These are phyloP conservation scores for Rhyacophila brunnea DNA, from an alignment of 1,140 invertebrate species.

Conservation along the genomic window DNA sequence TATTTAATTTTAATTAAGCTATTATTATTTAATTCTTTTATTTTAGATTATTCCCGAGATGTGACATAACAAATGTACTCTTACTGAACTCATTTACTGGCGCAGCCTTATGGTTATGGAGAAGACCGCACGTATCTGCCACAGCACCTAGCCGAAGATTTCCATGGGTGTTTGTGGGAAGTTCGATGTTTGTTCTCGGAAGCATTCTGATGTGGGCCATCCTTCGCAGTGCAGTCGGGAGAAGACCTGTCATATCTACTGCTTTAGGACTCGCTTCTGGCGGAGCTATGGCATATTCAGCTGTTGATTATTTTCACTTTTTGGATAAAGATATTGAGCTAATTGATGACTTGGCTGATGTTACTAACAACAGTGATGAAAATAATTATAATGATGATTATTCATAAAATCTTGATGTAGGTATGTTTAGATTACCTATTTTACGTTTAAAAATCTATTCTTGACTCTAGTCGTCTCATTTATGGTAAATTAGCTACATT, in stretches of 20 bases:
- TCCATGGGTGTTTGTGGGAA: constrained; percentile 52
- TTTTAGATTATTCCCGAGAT: constrained; percentile 48
- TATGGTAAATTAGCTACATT: too few relatives aligned
- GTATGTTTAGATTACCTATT: too few relatives aligned
- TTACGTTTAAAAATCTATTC: too few relatives aligned
- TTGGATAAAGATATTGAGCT: constrained; percentile 48
- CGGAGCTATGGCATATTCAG: constrained; percentile 50
- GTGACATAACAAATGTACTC: constrained; percentile 50
- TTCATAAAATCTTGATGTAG: constrained; percentile 39
- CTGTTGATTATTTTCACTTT: constrained; percentile 53
- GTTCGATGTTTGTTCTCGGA: constrained; percentile 49
- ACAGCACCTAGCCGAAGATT: constrained; percentile 48
- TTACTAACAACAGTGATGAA: constrained; percentile 49
- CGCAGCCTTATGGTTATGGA: constrained; percentile 51
- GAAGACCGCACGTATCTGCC: constrained; percentile 50
- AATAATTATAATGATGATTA: constrained; percentile 54
- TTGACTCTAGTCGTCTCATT: too few relatives aligned
- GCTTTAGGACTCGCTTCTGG: constrained; percentile 47
- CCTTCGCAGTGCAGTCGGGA: constrained; percentile 48
- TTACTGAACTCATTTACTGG: constrained; percentile 49
- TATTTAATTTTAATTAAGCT: background rate
- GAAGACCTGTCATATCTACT: constrained; percentile 47
- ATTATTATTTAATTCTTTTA: constrained; percentile 11
- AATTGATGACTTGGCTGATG: constrained; percentile 21
- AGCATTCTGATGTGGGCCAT: constrained; percentile 54